Conservation (phyloP, 2,797 vertebrate genomes). For the Etheostoma nigrum region DNA sequence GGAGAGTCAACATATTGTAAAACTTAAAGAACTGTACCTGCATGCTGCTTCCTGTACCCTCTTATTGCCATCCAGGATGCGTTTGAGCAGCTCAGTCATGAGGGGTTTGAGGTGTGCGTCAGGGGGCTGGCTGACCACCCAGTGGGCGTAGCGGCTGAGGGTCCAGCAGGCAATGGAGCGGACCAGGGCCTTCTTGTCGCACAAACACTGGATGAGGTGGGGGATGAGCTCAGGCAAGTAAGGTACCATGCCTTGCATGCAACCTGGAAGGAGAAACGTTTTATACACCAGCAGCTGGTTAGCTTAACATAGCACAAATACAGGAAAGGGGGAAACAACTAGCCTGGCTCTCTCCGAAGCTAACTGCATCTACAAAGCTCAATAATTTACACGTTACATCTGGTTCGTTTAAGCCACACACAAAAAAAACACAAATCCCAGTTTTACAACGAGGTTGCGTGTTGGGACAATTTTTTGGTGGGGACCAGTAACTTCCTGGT, state of each 20-base stretch:
- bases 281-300: too few relatives aligned
- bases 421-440: background rate
- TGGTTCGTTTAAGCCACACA: background rate
- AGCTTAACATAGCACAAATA: too few relatives aligned
- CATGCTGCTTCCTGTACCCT: constrained; percentile 95
- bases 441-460: background rate
- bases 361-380: background rate
- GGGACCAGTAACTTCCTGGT: background rate
- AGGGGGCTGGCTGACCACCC: constrained; percentile 94
- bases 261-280: constrained; percentile 80
- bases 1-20: background rate
- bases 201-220: constrained; percentile 93
- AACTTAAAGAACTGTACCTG: constrained; percentile 81
- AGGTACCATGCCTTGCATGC: constrained; percentile 97
- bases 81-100: constrained; percentile 95
- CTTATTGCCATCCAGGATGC: constrained; percentile 95
- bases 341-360: background rate
- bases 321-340: too few relatives aligned
- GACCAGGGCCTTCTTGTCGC: constrained; percentile 94
- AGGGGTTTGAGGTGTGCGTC: constrained; percentile 93
- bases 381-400: background rate
- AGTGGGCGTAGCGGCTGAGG: constrained; percentile 95
- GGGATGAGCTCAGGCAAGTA: constrained; percentile 95
- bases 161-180: constrained; percentile 98
- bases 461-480: background rate